These are phyloP conservation scores for Pseudachorutes palmiensis DNA, from an alignment of 1,140 invertebrate species.

Conservation along the genomic window DNA sequence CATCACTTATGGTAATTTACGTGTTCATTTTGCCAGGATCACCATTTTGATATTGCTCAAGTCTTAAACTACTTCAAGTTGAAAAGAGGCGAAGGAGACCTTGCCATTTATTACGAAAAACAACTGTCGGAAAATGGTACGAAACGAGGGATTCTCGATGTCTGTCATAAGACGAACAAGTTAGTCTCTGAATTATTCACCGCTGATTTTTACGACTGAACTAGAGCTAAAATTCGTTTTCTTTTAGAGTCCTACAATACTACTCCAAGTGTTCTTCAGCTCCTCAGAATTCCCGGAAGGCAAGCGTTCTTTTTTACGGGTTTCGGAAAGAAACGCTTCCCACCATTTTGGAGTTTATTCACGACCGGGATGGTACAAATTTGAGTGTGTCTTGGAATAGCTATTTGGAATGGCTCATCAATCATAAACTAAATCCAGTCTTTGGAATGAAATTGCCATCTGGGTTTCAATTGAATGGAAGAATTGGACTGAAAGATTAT, in stretches of 20 bases:
- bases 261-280: constrained; percentile 37
- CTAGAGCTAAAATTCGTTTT: not conserved
- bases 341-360: constrained; percentile 30
- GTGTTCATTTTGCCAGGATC: constrained; percentile 27
- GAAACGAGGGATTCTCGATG: constrained; percentile 39
- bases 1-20: not conserved
- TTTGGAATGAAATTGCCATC: constrained; percentile 40
- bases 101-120: constrained; percentile 41
- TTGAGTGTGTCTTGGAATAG: constrained; percentile 32
- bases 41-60: constrained; percentile 39
- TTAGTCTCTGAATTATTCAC: constrained; percentile 3
- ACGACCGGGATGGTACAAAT: constrained; percentile 19
- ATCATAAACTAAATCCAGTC: constrained; percentile 33
- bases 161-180: constrained; percentile 36
- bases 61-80: constrained; percentile 39
- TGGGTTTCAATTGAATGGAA: constrained; percentile 40
- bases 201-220: not conserved
- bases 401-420: constrained; percentile 38
- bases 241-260: constrained; percentile 29
- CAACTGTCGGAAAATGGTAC: constrained; percentile 30
- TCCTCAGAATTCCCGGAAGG: constrained; percentile 37
- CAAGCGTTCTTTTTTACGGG: constrained; percentile 41
- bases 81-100: constrained; percentile 37
- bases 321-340: constrained; percentile 33
- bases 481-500: constrained; percentile 40